Conservation (phyloP, 2,113 vertebrate species). For the Clarias batrachus region DNA sequence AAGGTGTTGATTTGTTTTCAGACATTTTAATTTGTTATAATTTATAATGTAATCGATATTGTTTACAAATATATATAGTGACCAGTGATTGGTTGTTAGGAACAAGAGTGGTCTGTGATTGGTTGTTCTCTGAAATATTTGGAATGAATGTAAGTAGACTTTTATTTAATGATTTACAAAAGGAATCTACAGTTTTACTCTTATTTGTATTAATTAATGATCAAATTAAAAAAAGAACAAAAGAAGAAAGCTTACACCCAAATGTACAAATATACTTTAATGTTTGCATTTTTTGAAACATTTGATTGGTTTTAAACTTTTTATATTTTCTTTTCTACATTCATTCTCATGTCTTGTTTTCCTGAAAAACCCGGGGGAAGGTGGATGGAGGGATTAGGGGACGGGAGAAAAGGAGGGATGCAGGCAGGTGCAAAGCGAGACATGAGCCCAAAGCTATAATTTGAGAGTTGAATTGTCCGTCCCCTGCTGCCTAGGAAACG, state of each 20-base stretch:
- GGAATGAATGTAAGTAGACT: too few species aligned
- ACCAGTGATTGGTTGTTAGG: too few species aligned
- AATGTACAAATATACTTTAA: background rate
- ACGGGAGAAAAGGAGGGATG: background rate
- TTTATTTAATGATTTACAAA: too few species aligned
- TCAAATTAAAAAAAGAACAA: background rate
- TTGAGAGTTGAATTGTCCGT: background rate
- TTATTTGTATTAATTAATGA: too few species aligned
- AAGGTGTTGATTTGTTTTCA: too few species aligned
- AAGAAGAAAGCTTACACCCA: background rate
- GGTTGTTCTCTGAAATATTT: too few species aligned
- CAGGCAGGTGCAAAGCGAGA: background rate
- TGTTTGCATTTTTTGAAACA: background rate
- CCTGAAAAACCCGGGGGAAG: background rate
- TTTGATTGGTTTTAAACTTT: background rate
- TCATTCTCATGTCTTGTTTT: background rate
- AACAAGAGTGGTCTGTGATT: too few species aligned
- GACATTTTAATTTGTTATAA: too few species aligned
- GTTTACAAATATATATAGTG: too few species aligned
- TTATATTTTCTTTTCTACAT: background rate
- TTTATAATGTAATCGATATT: too few species aligned
- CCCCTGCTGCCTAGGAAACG: constrained; percentile 4
- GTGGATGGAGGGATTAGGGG: background rate
- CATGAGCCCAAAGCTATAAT: constrained; percentile 8
- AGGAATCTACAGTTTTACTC: too few species aligned